These are phyloP conservation scores for Cantharis nigra DNA, from an alignment of 2,888 invertebrate genomes.

Conservation along the genomic window DNA sequence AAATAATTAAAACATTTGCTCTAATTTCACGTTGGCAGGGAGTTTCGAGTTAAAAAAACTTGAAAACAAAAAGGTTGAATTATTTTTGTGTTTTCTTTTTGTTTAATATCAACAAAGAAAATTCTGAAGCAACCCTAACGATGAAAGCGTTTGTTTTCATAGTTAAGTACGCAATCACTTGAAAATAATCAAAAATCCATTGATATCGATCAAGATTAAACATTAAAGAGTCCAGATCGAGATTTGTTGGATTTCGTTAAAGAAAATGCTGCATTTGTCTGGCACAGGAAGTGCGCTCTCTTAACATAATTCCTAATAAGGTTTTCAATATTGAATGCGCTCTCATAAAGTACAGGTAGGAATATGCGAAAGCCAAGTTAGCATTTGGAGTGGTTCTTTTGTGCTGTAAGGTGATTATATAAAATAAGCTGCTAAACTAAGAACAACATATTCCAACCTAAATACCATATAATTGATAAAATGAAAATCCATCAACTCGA, in stretches of 20 bases:
- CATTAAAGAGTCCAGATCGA: neutral
- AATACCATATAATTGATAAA: neutral
- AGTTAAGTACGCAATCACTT: neutral
- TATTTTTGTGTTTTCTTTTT: neutral
- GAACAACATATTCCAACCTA: neutral
- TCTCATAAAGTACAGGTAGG: neutral
- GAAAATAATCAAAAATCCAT: neutral
- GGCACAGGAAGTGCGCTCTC: conserved; percentile 12
- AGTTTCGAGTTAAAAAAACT: neutral
- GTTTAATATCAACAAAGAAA: neutral
- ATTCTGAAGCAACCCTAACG: neutral
- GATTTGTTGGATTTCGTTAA: neutral
- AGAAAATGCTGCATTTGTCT: neutral
- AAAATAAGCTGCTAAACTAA: conserved; percentile 1
- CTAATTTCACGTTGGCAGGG: neutral
- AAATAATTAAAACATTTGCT: neutral
- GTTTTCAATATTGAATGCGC: conserved; percentile 9
- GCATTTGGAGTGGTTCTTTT: neutral
- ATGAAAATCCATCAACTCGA: neutral
- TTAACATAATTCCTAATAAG: conserved; percentile 7
- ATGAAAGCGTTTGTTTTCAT: neutral
- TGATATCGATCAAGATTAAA: neutral
- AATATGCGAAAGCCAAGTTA: neutral
- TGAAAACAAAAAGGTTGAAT: neutral
- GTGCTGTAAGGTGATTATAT: conserved; percentile 1